Base-by-base conservation (phyloP, 2,888 invertebrate species). In the Bellardia pandia region DNA sequence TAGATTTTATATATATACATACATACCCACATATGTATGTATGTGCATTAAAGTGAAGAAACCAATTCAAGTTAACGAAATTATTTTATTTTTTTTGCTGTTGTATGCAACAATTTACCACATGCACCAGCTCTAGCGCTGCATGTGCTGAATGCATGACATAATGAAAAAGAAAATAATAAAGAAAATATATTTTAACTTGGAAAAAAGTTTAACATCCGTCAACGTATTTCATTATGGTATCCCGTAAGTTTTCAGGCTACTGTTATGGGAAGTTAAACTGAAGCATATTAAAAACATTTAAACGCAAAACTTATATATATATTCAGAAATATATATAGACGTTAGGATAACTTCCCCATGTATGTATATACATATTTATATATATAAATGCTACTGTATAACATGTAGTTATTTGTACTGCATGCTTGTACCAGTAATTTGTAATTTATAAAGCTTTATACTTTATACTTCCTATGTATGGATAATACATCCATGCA, bases 391-490 rank as follows among this genome's bases (percentile, higher is more conserved):
- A 42, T 82, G 68, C 68, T 58, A 64, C 56, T 66, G 33, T 66
- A 9, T 56, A 66, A 81, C 74, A 74, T 75, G 58, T 58, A 66
- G 66, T 81, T 75, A 75, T 82, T 75, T 75, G 58, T 75, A 37
- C 37, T 64, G 72, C 9, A 40, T 74, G 58, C 81, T 75, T 81
- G 74, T 75, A 68, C 6, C 56, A 82, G 68, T 75, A 68, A 82
- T 82, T 75, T 82, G 81, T 82, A 68, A 75, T 82, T 82, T 82
- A 82, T 82, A 82, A 68, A 68, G 68, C 48, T 60, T 72, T 80
- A n/a, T n/a, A 48, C 79, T 45, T 60, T 66, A 9, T 74, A 48
- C 16, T 37, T 23, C 23, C 23, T 1, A 23, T 23, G 23, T 23
- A 23, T 23, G 23, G 23, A 23, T 23, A 23, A 23, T 16, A 23